Conservation (phyloP, 2,113 vertebrate genomes). For the Acinonyx jubatus region DNA sequence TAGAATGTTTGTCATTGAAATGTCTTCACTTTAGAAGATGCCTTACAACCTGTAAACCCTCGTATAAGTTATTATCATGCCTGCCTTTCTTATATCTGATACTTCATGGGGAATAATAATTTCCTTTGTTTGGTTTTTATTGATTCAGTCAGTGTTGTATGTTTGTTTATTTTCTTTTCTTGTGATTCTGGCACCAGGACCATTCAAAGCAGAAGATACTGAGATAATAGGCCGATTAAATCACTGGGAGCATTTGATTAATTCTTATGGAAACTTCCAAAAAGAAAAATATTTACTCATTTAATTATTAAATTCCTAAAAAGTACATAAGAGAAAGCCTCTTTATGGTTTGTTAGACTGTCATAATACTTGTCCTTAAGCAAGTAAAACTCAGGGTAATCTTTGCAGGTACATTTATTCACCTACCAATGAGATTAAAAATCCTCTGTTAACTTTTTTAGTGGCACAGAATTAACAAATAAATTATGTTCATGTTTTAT, state of each 20-base stretch:
- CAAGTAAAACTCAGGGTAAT: background rate
- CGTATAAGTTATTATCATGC: background rate
- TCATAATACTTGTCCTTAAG: background rate
- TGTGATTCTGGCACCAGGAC: background rate
- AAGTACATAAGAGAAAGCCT: background rate
- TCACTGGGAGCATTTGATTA: background rate
- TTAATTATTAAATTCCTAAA: slow-evolving; percentile 30
- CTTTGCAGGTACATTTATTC: background rate
- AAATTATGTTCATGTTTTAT: background rate
- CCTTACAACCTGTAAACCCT: background rate
- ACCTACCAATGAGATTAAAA: background rate
- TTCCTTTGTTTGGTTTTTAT: slow-evolving; percentile 32
- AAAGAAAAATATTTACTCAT: slow-evolving; percentile 23
- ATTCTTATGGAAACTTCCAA: slow-evolving; percentile 20
- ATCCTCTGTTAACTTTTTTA: background rate
- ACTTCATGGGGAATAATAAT: slow-evolving; percentile 17
- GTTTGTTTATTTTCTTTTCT: background rate
- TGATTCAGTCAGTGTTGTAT: background rate
- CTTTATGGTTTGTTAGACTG: background rate
- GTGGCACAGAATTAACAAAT: background rate
- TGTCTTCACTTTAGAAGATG: background rate
- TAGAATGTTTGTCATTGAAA: background rate
- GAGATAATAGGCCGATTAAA: background rate
- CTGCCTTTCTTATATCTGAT: background rate
- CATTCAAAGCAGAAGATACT: slow-evolving; percentile 22